A percentile compares a stretch with the other conserved stretches of the same genome.
Evolutionary conservation across 2,797 vertebrate genomes (phyloP).

Genomic region (Amphiprion clarkii): DNA sequence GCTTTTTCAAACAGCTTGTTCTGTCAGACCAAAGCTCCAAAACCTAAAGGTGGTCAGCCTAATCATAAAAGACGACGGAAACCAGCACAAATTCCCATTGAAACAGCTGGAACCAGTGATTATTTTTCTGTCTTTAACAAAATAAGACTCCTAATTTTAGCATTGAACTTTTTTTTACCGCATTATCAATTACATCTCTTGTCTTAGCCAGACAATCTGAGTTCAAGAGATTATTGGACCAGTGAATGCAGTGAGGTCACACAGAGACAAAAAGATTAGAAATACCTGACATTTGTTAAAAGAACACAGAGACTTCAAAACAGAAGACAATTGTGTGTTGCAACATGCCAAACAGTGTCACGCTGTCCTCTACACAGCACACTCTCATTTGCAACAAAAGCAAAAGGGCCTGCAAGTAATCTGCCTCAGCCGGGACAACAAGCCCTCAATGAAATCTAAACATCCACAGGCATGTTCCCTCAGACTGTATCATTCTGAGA

Average conservation of each 20-base stretch:
- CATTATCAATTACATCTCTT: too few relatives aligned
- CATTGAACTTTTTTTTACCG: background rate
- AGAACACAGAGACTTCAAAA: conserved; percentile 27
- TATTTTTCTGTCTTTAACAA: background rate
- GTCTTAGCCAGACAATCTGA: too few relatives aligned
- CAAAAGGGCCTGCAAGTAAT: conserved; percentile 31
- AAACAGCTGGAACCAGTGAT: too few relatives aligned
- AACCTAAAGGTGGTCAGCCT: background rate
- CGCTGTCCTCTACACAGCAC: conserved; percentile 1
- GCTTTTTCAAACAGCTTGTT: background rate
- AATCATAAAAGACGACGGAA: background rate
- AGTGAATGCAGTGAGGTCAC: background rate
- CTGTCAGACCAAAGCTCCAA: background rate
- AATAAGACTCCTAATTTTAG: background rate
- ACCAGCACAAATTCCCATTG: background rate
- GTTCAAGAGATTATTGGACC: too few relatives aligned
- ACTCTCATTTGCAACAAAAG: conserved; percentile 16
- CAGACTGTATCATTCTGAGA: conserved; percentile 13
- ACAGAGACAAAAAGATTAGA: background rate
- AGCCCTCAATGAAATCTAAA: conserved; percentile 63
- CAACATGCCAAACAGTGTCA: conserved; percentile 28
- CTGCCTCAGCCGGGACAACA: conserved; percentile 11
- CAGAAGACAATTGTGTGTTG: conserved; percentile 8
- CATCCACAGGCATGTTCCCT: conserved; percentile 55
- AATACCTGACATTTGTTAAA: conserved; percentile 4